These are phyloP conservation scores for Dioctria rufipes DNA, from an alignment of 2,888 invertebrate genomes.

Conservation along the genomic window DNA sequence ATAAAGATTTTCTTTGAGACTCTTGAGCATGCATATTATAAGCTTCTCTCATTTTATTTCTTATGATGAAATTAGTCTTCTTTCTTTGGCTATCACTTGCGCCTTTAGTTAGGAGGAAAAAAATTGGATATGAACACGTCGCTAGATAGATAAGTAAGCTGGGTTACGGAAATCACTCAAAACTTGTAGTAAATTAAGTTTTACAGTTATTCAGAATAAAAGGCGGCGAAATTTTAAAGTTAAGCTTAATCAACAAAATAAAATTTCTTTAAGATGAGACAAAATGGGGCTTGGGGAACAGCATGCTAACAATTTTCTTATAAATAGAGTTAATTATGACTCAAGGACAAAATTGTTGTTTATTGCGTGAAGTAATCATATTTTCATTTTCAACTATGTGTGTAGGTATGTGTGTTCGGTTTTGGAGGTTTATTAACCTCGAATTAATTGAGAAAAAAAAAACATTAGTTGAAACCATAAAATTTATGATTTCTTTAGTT, in stretches of 20 bases:
- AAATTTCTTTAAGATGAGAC: not conserved
- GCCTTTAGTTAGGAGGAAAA: constrained; percentile 3
- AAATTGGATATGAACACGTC: constrained; percentile 31
- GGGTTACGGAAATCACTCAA: constrained; percentile 33
- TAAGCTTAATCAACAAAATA: constrained; percentile 11
- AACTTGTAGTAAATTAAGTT: constrained; percentile 38
- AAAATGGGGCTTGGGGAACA: not conserved
- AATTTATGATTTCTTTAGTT: too few species aligned
- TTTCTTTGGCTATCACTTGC: not conserved
- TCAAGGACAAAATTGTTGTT: constrained; percentile 37
- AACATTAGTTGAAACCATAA: too few species aligned
- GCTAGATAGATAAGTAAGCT: not conserved
- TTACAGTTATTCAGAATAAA: constrained; percentile 38
- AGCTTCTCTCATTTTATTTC: constrained; percentile 33
- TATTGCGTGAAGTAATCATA: not conserved
- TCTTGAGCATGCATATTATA: constrained; percentile 17
- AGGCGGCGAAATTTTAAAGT: constrained; percentile 14
- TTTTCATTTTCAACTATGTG: too few species aligned
- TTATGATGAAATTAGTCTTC: constrained; percentile 37
- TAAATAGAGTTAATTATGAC: constrained; percentile 28
- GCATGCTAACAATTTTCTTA: constrained; percentile 1
- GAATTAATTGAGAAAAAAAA: too few species aligned
- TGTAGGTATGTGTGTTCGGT: too few species aligned
- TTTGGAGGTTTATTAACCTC: too few species aligned
- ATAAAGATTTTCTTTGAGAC: constrained; percentile 10